Base-by-base conservation (phyloP, 2,113 vertebrate species). In the Ceratotherium simum region DNA sequence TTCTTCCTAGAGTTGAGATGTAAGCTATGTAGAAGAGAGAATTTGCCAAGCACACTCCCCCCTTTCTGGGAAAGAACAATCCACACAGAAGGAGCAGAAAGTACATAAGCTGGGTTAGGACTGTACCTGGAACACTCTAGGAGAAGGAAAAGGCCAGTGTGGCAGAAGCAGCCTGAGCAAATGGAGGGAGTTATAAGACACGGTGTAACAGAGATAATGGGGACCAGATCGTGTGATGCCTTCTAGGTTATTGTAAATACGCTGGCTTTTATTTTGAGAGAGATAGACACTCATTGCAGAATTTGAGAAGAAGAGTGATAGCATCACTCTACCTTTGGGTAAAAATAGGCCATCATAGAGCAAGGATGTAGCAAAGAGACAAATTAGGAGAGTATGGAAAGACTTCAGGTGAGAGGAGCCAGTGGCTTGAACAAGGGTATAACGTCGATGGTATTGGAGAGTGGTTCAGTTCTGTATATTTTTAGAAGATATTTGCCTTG, bases 161-260 rank as follows among this genome's bases (percentile, higher is more conserved):
- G 23, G 36, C 21, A 12, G 17, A 29, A 62, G 11, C 39, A 73
- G 21, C 54, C 6, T 39, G 13, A 85, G 39, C 6, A 33, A 4
- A 3, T 5, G 5, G 21, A 1, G 0, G 39, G 5, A 16, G 8
- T 31, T 70, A 5, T 65, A 23, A 72, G 54, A 58, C 9, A 13
- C 4, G 42, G 18, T 72, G 18, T 56, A 42, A 23, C 5, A 62
- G 33, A 46, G 12, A 8, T 14, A 29, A 62, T 5, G 31, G n/a
- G 6, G 9, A 9, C 8, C 17, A 72, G 70, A 25, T 23, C 13
- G 65, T 6, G 39, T 21, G 46, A 31, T 79, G 67, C 17, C 29
- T 46, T 72, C n/a, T 46, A 56, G n/a, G 54, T 21, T 64, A 33
- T 51, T 79, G 9, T 42, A 33, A 69, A 64, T 62, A 46, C 14